Evolutionary conservation across 2,888 invertebrate species (phyloP), one percentile per base, ranked within the genome.

Genomic region (Caenorhabditis virilis): DNA sequence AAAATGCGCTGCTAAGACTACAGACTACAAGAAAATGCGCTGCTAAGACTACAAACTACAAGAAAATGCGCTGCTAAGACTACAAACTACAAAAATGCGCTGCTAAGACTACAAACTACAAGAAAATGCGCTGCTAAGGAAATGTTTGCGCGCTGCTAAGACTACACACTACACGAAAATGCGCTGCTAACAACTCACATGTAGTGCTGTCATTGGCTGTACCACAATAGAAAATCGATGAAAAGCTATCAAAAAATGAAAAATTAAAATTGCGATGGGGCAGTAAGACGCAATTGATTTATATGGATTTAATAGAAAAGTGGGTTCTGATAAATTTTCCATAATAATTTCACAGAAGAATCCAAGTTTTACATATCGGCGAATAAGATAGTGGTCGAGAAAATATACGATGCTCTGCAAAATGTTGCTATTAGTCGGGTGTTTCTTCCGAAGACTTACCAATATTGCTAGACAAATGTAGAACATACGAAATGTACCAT

Each of bases 361-460:
- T 1, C 69, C 69, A 20, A 69, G 55, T 35, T 63, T 56, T 25
- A 69, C 42, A 20, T 55, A 61, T 23, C 69, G 42, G 2, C 63
- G 49, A 36, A 64, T 64, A 13, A 50, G 15, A 26, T 15, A 69
- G 33, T 69, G 69, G 18, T 55, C 51, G 23, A 69, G 41, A 26
- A 69, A 69, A 35, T 64, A 69, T 16, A 54, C 26, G 4, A 60
- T 18, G 42, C 69, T 69, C 69, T 69, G 56, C 15, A 66, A 51
- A 46, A 3, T 26, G 26, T 15, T n/a, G 7, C 23, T 42, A 15
- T 20, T 6, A 16, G 9, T 30, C 9, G 23, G 36, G 45, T 23
- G 7, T 43, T 43, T 2, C 5, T n/a, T n/a, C 5, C 43, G 18
- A 18, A 27, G 16, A 36, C 53, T 58, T 35, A 68, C 67, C 26